Base-by-base conservation (phyloP, 2,113 vertebrate species). In the Lepisosteus oculatus region DNA sequence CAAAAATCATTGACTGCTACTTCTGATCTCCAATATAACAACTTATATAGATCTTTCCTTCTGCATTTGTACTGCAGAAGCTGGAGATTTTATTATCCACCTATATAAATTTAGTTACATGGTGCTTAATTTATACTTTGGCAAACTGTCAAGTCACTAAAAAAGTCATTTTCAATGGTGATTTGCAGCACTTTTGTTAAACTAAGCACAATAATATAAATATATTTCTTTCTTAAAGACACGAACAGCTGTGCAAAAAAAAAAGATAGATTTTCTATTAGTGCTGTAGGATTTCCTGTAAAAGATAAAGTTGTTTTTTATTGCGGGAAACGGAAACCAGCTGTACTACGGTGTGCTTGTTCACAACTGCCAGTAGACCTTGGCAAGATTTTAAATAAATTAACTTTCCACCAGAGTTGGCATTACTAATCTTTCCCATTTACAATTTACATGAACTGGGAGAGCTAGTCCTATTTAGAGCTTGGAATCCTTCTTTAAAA, bases 291-390 rank as follows among this genome's bases (percentile, higher is more conserved):
- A 59, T 59, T 59, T 59, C 57, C 4, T 59, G 57, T 59, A 2
- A 59, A n/a, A 59, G 57, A 14, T 59, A 59, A 59, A n/a, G 57
- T 59, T 59, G 57, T 59, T 59, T 59, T 59, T 59, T 51, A 59
- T 7, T 59, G n/a, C 12, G 4, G 12, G 57, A 59, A 59, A 59
- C 12, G 57, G 57, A 59, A 59, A 59, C 57, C 57, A 59, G 57
- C 57, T 59, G 57, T 59, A 5, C 57, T 13, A 59, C 12, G 57
- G 57, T 59, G 57, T 7, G 57, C 57, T n/a, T 59, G n/a, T 59
- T 59, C 57, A 59, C 14, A 13, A 59, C 13, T 59, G n/a, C 12
- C 57, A 3, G 57, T 6, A 59, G 57, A 59, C n/a, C 13, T 59
- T 59, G 57, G 57, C 57, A 59, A 14, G 12, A n/a, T n/a, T n/a